These are phyloP conservation scores for Cardiocondyla obscurior DNA, from an alignment of 1,140 invertebrate genomes.

Conservation along the genomic window DNA sequence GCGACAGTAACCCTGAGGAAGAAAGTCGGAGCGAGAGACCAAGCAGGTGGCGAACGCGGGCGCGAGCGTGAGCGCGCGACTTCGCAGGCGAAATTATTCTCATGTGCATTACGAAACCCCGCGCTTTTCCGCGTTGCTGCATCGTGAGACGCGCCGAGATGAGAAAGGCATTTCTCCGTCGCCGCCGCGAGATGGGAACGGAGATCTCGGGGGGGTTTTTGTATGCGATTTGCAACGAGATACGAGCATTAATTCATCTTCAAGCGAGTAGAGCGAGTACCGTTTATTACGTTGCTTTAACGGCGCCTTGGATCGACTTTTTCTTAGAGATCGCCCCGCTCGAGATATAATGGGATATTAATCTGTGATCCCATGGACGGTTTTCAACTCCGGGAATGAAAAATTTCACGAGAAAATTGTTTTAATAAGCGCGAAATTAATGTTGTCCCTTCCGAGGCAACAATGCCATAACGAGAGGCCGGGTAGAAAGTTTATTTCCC, in stretches of 20 bases:
- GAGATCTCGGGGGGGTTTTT: not conserved
- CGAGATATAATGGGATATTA: not conserved
- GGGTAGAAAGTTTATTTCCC: conserved; percentile 39
- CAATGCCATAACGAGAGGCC: not conserved
- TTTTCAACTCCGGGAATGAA: not conserved
- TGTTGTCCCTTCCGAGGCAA: not conserved
- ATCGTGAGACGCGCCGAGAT: conserved; percentile 9
- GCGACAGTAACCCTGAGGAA: conserved; percentile 45
- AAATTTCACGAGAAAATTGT: not conserved
- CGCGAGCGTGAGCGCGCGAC: not conserved
- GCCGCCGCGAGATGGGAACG: not conserved
- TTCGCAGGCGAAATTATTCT: conserved; percentile 29
- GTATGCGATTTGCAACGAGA: conserved; percentile 4
- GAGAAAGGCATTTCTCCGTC: conserved; percentile 24
- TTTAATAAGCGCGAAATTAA: not conserved
- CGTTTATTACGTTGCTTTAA: not conserved
- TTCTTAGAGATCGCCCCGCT: not conserved
- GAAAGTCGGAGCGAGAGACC: conserved; percentile 62
- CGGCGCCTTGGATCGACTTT: not conserved
- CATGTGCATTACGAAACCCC: conserved; percentile 4
- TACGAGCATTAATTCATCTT: not conserved
- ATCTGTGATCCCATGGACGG: not conserved
- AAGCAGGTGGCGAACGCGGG: conserved; percentile 2
- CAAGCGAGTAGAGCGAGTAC: not conserved
- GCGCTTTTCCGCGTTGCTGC: conserved; percentile 39